Evolutionary conservation across 2,888 invertebrate genomes (phyloP), one percentile per base, ranked within the genome.

Genomic region (Pseudococcus longispinus): DNA sequence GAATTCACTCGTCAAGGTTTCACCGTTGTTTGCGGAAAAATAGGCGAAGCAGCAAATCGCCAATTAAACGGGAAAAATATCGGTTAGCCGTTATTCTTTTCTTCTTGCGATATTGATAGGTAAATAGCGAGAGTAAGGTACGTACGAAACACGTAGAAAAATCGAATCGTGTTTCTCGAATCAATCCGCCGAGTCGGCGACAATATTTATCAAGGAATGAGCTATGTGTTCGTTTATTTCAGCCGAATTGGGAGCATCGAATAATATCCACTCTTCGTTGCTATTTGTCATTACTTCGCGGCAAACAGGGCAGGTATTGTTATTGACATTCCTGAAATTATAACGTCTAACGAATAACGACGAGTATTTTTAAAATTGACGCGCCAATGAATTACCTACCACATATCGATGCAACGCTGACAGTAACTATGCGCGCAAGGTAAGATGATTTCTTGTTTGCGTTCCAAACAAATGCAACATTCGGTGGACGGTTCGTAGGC

Each of bases 351-450:
- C 60, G 60, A 0, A 26, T 2, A n/a, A 20, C 9, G 20, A 1
- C n/a, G 23, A 11, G 15, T 11, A 15, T 44, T 44, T 11, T 44
- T 2, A 44, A 44, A 23, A 65, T 65, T 20, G 9, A 13, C 60
- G 60, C 44, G 13, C 1, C 2, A 4, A 20, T 23, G 9, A 65
- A 85, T 65, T 87, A 89, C 91, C 90, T 90, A 94, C 95, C 95
- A 95, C 91, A 94, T 93, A 89, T 94, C 94, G 89, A 95, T 94
- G 90, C 95, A 95, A 84, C 92, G 92, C 88, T 93, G 91, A 90
- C 95, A 95, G 90, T 94, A 95, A 89, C 93, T 93, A 90, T 95
- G 95, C 1, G 94, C 91, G 90, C 95, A 95, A 2, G 94, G 94
- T 88, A 95, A 91, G 88, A 93, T 93, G 42, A 94, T 92, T 90